Conservation (phyloP, 2,888 invertebrate species). For the Luffia ferchaultella region DNA sequence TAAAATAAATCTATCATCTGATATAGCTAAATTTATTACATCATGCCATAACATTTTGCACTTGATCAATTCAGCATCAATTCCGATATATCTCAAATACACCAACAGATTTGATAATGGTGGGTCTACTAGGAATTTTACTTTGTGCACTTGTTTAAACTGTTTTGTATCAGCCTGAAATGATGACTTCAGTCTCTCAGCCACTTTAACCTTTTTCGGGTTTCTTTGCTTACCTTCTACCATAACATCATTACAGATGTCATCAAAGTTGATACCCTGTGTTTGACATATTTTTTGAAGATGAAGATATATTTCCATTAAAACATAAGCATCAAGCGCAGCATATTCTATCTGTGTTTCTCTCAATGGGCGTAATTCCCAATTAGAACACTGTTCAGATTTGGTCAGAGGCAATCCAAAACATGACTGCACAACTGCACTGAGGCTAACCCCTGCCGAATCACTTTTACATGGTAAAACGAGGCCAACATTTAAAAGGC, state of each 20-base stretch:
- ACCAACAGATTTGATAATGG: constrained; percentile 32
- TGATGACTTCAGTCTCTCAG: constrained; percentile 25
- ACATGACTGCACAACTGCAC: constrained; percentile 77
- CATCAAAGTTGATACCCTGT: constrained; percentile 68
- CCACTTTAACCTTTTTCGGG: constrained; percentile 38
- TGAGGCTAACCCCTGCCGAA: constrained; percentile 71
- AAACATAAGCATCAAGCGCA: constrained; percentile 87
- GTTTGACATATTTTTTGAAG: constrained; percentile 54
- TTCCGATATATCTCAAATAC: constrained; percentile 54
- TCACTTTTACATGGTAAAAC: constrained; percentile 42
- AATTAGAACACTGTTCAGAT: constrained; percentile 91
- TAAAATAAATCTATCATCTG: constrained; percentile 39
- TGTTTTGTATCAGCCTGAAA: constrained; percentile 16
- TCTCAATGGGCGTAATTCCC: constrained; percentile 85
- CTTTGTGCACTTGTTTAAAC: constrained; percentile 25
- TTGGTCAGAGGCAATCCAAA: constrained; percentile 82
- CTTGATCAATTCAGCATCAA: constrained; percentile 72
- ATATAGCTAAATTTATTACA: constrained; percentile 40
- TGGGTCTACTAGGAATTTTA: constrained; percentile 42
- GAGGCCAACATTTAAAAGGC: constrained; percentile 36
- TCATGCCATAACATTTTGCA: constrained; percentile 55
- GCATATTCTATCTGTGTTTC: constrained; percentile 83
- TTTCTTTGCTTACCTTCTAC: constrained; percentile 57
- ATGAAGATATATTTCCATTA: constrained; percentile 80
- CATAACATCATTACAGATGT: constrained; percentile 68